phyloP scores from a whole-genome alignment of 2,797 vertebrate species.

The Diplodus puntazzo region DNA sequence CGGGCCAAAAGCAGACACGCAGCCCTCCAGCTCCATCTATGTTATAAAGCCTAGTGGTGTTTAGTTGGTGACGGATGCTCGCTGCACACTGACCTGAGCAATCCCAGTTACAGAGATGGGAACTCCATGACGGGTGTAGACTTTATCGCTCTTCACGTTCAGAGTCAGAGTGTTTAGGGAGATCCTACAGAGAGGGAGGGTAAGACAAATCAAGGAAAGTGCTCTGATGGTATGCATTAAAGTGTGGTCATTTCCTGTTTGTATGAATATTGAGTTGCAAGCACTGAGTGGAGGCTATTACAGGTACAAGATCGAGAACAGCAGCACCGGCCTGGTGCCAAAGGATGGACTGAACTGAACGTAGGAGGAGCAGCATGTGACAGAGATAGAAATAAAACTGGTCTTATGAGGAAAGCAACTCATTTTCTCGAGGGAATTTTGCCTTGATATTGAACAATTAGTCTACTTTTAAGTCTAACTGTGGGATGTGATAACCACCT shows the following conservation, averaged over 20 bases:
- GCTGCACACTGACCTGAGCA: constrained; percentile 87
- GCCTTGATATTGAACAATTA: too few species aligned
- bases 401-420: not conserved
- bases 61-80: not conserved
- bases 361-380: not conserved
- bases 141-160: constrained; percentile 95
- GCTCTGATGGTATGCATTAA: constrained; percentile 23
- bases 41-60: not conserved
- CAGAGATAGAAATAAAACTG: not conserved
- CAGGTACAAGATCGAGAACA: not conserved
- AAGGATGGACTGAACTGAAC: not conserved
- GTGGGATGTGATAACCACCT: too few species aligned
- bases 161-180: constrained; percentile 94
- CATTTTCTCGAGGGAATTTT: too few species aligned
- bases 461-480: too few species aligned
- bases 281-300: not conserved
- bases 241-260: not conserved
- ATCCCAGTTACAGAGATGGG: constrained; percentile 95
- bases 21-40: not conserved
- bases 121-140: constrained; percentile 94
- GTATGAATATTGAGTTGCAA: not conserved
- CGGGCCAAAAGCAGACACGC: not conserved
- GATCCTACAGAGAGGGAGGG: constrained; percentile 83
- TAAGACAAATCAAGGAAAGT: not conserved
- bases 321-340: not conserved